Percentiles rank a stretch among this genome's conserved stretches.
These are phyloP conservation scores for Euglossa dilemma DNA, from an alignment of 1,140 invertebrate genomes.

Conservation along the genomic window DNA sequence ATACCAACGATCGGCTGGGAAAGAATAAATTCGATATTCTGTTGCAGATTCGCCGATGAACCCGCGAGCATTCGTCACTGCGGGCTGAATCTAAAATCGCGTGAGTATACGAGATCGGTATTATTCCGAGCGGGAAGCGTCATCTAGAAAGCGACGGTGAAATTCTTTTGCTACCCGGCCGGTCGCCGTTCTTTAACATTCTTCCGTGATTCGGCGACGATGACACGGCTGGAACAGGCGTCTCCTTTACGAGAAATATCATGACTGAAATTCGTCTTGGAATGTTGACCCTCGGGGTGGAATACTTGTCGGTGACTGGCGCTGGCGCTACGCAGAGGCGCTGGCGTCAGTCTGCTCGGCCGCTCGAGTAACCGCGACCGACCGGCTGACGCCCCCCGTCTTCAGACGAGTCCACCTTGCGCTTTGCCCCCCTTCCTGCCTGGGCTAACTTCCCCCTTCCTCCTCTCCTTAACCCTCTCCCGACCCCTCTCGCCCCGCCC, in stretches of 20 bases:
- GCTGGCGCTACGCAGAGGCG: constrained; percentile 59
- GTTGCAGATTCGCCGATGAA: constrained; percentile 21
- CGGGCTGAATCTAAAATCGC: not conserved
- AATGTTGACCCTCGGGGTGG: constrained; percentile 64
- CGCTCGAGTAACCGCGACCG: constrained; percentile 41
- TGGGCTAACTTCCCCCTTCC: not conserved
- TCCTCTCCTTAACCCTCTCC: too few relatives aligned
- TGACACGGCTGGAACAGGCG: not conserved
- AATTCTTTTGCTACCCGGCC: not conserved
- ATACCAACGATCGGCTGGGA: not conserved
- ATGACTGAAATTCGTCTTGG: constrained; percentile 67
- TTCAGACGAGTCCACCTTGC: constrained; percentile 56
- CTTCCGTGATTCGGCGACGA: constrained; percentile 20
- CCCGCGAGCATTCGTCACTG: not conserved
- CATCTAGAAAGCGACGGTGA: not conserved
- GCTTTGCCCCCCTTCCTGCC: constrained; percentile 11
- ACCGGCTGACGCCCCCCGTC: constrained; percentile 48
- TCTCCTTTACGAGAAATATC: constrained; percentile 53
- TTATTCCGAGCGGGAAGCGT: not conserved
- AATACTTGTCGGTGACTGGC: constrained; percentile 47
- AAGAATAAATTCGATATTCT: constrained; percentile 4
- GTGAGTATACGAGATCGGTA: constrained; percentile 5
- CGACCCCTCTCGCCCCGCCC: not conserved
- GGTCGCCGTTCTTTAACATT: constrained; percentile 1
- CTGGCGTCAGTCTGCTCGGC: constrained; percentile 64